Base-by-base conservation (phyloP, 2,888 invertebrate species). In the Ormyrus labotus region DNA sequence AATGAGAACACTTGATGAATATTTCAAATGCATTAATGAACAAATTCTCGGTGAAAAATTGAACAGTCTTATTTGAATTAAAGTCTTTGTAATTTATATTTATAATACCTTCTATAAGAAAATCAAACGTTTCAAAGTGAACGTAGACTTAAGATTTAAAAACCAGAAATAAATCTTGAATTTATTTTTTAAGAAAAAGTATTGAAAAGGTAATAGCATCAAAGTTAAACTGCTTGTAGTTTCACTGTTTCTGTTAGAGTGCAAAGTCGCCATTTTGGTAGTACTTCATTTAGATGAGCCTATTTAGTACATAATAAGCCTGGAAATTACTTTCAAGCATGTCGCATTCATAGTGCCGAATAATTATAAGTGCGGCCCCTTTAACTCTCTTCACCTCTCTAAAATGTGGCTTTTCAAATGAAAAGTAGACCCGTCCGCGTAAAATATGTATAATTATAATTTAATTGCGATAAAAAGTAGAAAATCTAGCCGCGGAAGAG, bases 291-390 rank as follows among this genome's bases (percentile, higher is more conserved):
- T 55, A 34, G 19, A 48, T 3, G 65, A 65, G 65, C 48, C 65
- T 65, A 65, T 76, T 76, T 69, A 76, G 76, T 34, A 53, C 53
- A 55, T 76, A 76, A 76, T 76, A 69, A 61, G 68, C 47, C 55
- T 61, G 68, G 63, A 76, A 76, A 69, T 76, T 60, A 76, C 68
- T 61, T 61, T 76, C 53, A 19, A 76, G 68, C 19, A 76, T 55
- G 76, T 60, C 61, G 45, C 76, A 57, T 61, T 71, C 70, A 34
- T 50, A 19, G 50, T 13, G 19, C 45, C n/a, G 64, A 11, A 65
- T 73, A 73, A 73, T 73, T 73, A 55, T 73, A 61, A 65, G 73
- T 57, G 57, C 19, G 10, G 65, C 53, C 65, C 19, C 61, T 53
- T 53, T 63, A 58, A 10, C 76, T 67, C 68, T 61, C 60, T 51